phyloP scores from a whole-genome alignment of 2,113 vertebrate genomes.

The Xiphophorus couchianus region DNA sequence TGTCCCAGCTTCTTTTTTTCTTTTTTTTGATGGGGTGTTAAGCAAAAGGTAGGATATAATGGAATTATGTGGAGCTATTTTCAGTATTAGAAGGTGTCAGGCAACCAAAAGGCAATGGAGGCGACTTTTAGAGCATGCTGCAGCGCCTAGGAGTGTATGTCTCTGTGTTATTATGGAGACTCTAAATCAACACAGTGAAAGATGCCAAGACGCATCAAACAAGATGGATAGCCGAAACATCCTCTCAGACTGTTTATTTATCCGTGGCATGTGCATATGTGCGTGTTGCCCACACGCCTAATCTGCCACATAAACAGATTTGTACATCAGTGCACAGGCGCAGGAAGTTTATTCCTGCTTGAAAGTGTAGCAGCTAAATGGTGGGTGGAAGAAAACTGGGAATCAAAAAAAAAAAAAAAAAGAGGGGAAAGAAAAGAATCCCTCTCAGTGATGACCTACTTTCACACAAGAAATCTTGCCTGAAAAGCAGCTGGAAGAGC shows the following conservation, averaged over 20 bases:
- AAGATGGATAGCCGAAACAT: conserved; percentile 67
- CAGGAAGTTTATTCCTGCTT: conserved; percentile 38
- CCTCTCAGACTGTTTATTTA: conserved; percentile 39
- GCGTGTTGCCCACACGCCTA: conserved; percentile 34
- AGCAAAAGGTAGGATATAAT: conserved; percentile 13
- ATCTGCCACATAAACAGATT: conserved; percentile 53
- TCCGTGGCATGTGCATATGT: conserved; percentile 29
- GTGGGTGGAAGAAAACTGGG: conserved; percentile 55
- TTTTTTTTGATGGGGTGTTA: neutral
- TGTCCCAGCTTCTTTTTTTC: conserved; percentile 3
- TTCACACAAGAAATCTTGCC: conserved; percentile 55
- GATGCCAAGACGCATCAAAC: conserved; percentile 53
- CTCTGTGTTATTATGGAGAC: conserved; percentile 59
- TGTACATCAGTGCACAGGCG: conserved; percentile 48
- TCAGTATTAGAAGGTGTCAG: conserved; percentile 15
- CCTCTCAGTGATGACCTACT: conserved; percentile 72
- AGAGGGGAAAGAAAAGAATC: conserved; percentile 28
- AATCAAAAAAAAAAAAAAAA: conserved; percentile 27
- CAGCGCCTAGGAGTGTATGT: neutral
- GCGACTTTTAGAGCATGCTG: conserved; percentile 31
- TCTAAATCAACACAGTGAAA: conserved; percentile 66
- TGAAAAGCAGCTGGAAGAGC: conserved; percentile 53
- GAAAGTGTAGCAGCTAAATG: conserved; percentile 59
- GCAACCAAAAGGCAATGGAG: conserved; percentile 35
- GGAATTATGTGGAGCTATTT: conserved; percentile 14